Percentiles rank a stretch among this genome's conserved stretches.
Conservation (phyloP, 2,888 invertebrate genomes). For the Eremobia ochroleuca region DNA sequence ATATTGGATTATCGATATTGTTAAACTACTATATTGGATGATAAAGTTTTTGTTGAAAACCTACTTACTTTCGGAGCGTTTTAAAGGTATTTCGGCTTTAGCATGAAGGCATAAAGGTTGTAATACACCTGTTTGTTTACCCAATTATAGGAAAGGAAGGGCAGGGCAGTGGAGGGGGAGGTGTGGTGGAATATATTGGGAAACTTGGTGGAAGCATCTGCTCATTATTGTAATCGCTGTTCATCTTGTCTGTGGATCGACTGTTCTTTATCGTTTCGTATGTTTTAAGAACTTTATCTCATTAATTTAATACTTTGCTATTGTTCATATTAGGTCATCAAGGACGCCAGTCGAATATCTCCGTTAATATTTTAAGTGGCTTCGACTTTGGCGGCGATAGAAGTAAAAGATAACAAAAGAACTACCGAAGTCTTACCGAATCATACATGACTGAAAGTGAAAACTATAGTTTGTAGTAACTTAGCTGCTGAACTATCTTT, state of each 20-base stretch:
- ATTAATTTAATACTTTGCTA: slow-evolving; percentile 45
- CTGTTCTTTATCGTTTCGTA: slow-evolving; percentile 47
- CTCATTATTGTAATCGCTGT: slow-evolving; percentile 58
- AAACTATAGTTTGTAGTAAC: background rate
- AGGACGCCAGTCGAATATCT: too few species aligned
- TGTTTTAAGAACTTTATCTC: slow-evolving; percentile 29
- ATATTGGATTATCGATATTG: slow-evolving; percentile 74
- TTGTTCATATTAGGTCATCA: slow-evolving; percentile 32
- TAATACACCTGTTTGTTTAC: slow-evolving; percentile 36
- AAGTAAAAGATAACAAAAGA: too few species aligned
- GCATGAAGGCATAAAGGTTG: slow-evolving; percentile 24
- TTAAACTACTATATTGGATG: slow-evolving; percentile 48
- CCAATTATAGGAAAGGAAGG: slow-evolving; percentile 30
- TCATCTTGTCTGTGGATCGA: slow-evolving; percentile 39
- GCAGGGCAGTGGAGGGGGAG: background rate
- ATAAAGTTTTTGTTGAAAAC: slow-evolving; percentile 47
- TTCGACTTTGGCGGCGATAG: too few species aligned
- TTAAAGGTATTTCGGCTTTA: slow-evolving; percentile 40
- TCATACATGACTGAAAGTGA: too few species aligned
- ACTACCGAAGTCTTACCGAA: background rate
- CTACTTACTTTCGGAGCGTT: slow-evolving; percentile 28
- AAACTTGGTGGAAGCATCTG: slow-evolving; percentile 45
- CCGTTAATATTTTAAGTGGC: too few species aligned
- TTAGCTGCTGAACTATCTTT: too few species aligned
- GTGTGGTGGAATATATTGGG: slow-evolving; percentile 44